phyloP scores from a whole-genome alignment of 2,888 invertebrate species.

The Drosophila robusta region DNA sequence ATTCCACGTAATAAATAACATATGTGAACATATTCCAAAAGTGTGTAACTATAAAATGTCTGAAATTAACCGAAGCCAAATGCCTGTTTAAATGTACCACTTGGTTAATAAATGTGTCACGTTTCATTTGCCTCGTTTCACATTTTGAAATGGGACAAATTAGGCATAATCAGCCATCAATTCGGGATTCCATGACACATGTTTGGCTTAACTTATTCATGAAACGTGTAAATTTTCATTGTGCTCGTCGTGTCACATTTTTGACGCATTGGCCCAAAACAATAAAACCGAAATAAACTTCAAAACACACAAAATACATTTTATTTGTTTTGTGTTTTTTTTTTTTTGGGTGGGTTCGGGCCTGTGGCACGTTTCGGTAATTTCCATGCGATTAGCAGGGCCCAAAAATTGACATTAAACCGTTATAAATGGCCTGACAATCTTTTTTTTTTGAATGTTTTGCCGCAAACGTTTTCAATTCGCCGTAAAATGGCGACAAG shows the following conservation, averaged over 20 bases:
- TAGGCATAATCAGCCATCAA: slow-evolving; percentile 39
- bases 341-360: not conserved
- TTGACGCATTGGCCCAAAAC: slow-evolving; percentile 48
- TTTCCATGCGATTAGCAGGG: slow-evolving; percentile 63
- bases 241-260: slow-evolving; percentile 33
- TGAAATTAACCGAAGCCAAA: slow-evolving; percentile 1
- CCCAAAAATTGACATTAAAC: slow-evolving; percentile 61
- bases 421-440: slow-evolving; percentile 65
- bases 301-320: not conserved
- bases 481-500: slow-evolving; percentile 39
- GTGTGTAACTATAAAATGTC: not conserved
- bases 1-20: not conserved
- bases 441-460: slow-evolving; percentile 22
- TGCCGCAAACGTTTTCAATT: slow-evolving; percentile 31
- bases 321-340: not conserved
- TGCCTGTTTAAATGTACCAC: not conserved
- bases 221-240: slow-evolving; percentile 40
- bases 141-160: slow-evolving; percentile 32
- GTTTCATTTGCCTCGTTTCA: slow-evolving; percentile 25
- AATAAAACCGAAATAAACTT: slow-evolving; percentile 39
- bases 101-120: slow-evolving; percentile 25
- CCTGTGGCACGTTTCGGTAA: slow-evolving; percentile 45
- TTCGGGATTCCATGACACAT: slow-evolving; percentile 6
- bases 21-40: not conserved
- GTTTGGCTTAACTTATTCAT: slow-evolving; percentile 30